Percentiles rank a stretch among this genome's conserved stretches.
Evolutionary conservation across 2,888 invertebrate genomes (phyloP).

Genomic region (Cantharis lateralis): DNA sequence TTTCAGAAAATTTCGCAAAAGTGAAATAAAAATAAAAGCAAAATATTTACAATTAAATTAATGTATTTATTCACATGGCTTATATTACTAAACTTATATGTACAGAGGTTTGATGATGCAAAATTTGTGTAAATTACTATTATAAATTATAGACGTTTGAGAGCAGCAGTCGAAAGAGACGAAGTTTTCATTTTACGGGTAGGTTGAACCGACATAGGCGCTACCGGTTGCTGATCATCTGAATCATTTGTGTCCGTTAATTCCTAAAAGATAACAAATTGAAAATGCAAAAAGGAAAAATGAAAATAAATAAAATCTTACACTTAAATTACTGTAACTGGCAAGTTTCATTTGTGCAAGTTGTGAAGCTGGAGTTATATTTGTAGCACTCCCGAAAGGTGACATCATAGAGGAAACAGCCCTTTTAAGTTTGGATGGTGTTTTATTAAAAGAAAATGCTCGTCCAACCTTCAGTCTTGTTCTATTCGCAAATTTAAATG

Average conservation of each 20-base stretch:
- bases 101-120: slow-evolving; percentile 36
- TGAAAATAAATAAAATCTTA: slow-evolving; percentile 57
- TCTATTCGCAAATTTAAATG: slow-evolving; percentile 85
- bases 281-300: background rate
- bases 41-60: background rate
- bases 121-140: slow-evolving; percentile 38
- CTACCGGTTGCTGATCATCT: slow-evolving; percentile 62
- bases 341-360: slow-evolving; percentile 85
- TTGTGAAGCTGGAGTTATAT: slow-evolving; percentile 81
- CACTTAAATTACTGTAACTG: slow-evolving; percentile 85
- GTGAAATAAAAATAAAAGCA: background rate
- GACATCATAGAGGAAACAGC: slow-evolving; percentile 95
- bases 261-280: slow-evolving; percentile 56
- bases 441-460: slow-evolving; percentile 94
- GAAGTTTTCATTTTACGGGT: slow-evolving; percentile 76
- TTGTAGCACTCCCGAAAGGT: slow-evolving; percentile 84
- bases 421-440: slow-evolving; percentile 89
- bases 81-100: background rate
- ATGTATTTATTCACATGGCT: background rate
- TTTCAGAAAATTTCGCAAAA: background rate
- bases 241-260: slow-evolving; percentile 67
- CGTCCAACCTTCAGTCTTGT: slow-evolving; percentile 88
- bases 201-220: slow-evolving; percentile 84
- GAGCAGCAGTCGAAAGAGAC: slow-evolving; percentile 66
- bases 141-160: slow-evolving; percentile 69